Evolutionary conservation across 2,888 invertebrate genomes (phyloP).

Genomic region (Lithophane ornitopus): DNA sequence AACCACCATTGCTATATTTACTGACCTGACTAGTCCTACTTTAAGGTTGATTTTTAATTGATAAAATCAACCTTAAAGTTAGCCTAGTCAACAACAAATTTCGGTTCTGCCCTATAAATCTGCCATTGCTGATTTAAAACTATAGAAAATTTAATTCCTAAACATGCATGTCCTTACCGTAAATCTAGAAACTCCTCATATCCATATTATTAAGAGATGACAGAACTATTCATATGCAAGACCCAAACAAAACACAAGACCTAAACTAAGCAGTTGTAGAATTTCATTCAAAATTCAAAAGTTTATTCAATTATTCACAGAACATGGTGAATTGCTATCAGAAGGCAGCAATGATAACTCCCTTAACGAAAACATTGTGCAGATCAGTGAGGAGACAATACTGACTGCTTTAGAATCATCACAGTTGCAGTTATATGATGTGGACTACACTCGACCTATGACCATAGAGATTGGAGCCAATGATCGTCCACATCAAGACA

Average conservation of each 20-base stretch:
- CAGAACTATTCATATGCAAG: neutral
- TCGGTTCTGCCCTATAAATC: too few relatives aligned
- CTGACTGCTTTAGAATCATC: constrained; percentile 83
- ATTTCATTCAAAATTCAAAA: neutral
- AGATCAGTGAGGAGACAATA: constrained; percentile 86
- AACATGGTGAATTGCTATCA: constrained; percentile 77
- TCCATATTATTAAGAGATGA: neutral
- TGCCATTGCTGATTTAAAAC: neutral
- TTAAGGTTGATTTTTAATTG: too few relatives aligned
- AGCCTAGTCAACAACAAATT: too few relatives aligned
- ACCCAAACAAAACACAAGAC: neutral
- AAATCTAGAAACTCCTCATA: neutral
- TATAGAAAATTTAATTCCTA: too few relatives aligned
- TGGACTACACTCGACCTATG: constrained; percentile 83
- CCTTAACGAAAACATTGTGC: constrained; percentile 78
- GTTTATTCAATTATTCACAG: constrained; percentile 63
- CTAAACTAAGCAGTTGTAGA: neutral
- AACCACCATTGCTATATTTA: too few relatives aligned
- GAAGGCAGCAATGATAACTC: constrained; percentile 76
- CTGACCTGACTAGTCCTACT: too few relatives aligned
- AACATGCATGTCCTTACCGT: neutral
- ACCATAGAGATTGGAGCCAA: constrained; percentile 85
- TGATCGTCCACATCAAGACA: constrained; percentile 84
- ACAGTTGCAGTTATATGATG: constrained; percentile 80
- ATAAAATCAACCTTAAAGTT: too few relatives aligned